Conservation (phyloP, 2,113 vertebrate genomes). For the Ctenodactylus gundi region DNA sequence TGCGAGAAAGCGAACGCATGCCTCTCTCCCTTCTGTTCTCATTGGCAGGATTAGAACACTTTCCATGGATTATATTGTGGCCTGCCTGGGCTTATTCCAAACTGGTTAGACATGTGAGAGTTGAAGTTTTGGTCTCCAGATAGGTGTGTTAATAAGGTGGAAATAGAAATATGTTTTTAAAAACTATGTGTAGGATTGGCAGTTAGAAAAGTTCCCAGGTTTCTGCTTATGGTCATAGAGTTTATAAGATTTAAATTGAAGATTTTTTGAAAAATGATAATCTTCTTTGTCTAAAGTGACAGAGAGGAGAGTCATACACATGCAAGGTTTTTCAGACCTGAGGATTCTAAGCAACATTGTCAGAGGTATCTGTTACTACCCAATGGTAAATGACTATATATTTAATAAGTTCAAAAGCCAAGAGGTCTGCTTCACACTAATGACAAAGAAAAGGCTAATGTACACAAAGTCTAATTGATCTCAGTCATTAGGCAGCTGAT, state of each 20-base stretch:
- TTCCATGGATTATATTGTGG: background rate
- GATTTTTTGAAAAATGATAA: background rate
- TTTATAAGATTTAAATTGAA: conserved; percentile 27
- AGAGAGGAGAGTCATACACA: background rate
- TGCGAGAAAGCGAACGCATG: background rate
- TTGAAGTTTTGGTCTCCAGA: background rate
- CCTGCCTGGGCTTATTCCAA: background rate
- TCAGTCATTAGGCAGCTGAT: background rate
- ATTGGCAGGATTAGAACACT: background rate
- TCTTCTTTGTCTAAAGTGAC: conserved; percentile 16
- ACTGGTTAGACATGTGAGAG: background rate
- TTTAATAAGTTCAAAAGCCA: conserved; percentile 25
- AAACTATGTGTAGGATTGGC: background rate
- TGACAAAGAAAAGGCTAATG: background rate
- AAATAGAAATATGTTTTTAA: conserved; percentile 2
- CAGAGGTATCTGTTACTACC: background rate
- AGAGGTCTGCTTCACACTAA: background rate
- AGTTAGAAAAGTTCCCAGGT: background rate
- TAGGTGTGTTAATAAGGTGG: background rate
- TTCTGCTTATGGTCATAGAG: conserved; percentile 21
- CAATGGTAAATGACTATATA: background rate
- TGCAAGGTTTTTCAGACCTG: background rate
- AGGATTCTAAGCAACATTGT: background rate
- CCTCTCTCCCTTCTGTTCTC: background rate
- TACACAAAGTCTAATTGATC: background rate